A percentile compares a stretch with the other conserved stretches of the same genome.
phyloP scores from a whole-genome alignment of 2,888 invertebrate genomes.

The Iselma pallidipennis region DNA sequence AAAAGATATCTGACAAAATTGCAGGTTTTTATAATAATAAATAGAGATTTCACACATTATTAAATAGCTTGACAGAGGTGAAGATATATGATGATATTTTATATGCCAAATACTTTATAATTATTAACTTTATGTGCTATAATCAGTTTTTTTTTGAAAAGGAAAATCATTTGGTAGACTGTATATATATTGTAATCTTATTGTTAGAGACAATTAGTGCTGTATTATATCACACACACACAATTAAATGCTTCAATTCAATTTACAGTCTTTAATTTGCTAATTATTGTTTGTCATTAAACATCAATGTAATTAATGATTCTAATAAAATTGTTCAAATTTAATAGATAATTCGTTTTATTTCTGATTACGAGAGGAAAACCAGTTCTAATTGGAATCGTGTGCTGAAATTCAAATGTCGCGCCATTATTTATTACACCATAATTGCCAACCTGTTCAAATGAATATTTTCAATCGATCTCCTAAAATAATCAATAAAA shows the following conservation, averaged over 20 bases:
- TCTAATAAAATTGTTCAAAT: not conserved
- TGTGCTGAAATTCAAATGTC: not conserved
- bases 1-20: not conserved
- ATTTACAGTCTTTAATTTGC: not conserved
- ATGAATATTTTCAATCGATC: not conserved
- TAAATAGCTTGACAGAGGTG: conserved; percentile 33
- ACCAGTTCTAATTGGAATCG: too few relatives aligned
- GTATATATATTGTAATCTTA: conserved; percentile 19
- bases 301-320: not conserved
- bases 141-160: conserved; percentile 42
- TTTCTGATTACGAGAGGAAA: not conserved
- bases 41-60: conserved; percentile 15
- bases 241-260: not conserved
- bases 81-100: conserved; percentile 47
- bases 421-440: not conserved
- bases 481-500: not conserved
- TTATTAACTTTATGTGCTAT: conserved; percentile 44
- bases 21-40: not conserved
- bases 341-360: not conserved
- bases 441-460: not conserved
- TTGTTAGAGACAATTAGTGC: conserved; percentile 13
- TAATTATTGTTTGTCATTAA: not conserved
- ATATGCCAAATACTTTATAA: conserved; percentile 51
- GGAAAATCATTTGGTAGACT: conserved; percentile 13
- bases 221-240: conserved; percentile 16